Percentiles rank a stretch among this genome's conserved stretches.
Evolutionary conservation across 2,888 invertebrate species (phyloP).

Genomic region (Hipparchia sbordonii): DNA sequence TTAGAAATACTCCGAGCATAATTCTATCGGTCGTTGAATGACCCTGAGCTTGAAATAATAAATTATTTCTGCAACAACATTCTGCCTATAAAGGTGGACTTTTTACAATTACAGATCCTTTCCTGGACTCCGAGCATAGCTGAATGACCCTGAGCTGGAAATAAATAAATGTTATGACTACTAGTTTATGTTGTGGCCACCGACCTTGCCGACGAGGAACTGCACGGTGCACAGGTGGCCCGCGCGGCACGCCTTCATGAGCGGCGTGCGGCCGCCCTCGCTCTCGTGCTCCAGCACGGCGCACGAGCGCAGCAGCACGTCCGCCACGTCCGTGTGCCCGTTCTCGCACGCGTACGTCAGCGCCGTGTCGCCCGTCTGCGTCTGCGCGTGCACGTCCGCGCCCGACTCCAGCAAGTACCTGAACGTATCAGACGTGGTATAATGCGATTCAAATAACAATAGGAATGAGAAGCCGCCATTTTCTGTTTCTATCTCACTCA

Average conservation of each 20-base stretch:
- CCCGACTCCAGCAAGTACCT: constrained; percentile 90
- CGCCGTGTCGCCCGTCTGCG: constrained; percentile 97
- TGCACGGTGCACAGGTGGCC: constrained; percentile 98
- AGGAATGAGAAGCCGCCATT: too few species aligned
- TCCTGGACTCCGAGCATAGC: too few species aligned
- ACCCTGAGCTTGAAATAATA: too few species aligned
- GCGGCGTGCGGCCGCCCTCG: constrained; percentile 97
- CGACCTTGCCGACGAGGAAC: constrained; percentile 93
- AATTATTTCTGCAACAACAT: too few species aligned
- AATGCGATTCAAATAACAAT: too few species aligned
- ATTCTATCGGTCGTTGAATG: too few species aligned
- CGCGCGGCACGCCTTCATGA: constrained; percentile 99
- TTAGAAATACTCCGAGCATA: too few species aligned
- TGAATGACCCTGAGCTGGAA: too few species aligned
- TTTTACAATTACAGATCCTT: too few species aligned
- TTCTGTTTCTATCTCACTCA: too few species aligned
- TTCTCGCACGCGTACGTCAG: constrained; percentile 99
- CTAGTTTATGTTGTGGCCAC: constrained; percentile 46
- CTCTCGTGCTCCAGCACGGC: constrained; percentile 98
- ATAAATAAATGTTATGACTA: too few species aligned
- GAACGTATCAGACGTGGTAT: not conserved
- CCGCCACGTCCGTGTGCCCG: constrained; percentile 98
- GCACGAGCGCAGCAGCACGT: constrained; percentile 93
- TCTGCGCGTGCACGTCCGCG: constrained; percentile 96
- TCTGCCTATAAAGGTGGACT: too few species aligned